Evolutionary conservation across 2,888 invertebrate species (phyloP).

Genomic region (Meteorus cinctellus): DNA sequence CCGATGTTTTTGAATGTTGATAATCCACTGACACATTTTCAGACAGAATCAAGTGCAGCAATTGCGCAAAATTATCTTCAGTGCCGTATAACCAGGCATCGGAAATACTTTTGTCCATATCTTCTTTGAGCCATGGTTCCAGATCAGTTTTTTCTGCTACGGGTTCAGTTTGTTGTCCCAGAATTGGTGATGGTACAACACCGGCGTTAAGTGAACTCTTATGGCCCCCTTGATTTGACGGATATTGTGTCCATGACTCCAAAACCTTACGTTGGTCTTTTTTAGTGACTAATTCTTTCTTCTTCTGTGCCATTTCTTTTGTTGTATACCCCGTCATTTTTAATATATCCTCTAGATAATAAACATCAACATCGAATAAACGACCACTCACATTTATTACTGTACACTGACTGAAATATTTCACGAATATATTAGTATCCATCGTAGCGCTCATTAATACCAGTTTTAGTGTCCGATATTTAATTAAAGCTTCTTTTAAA

Average conservation of each 20-base stretch:
- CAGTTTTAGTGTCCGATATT: slow-evolving; percentile 83
- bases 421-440: slow-evolving; percentile 86
- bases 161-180: slow-evolving; percentile 65
- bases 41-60: slow-evolving; percentile 85
- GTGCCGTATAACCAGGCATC: slow-evolving; percentile 77
- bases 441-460: slow-evolving; percentile 97
- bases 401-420: slow-evolving; percentile 88
- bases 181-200: slow-evolving; percentile 45
- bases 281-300: slow-evolving; percentile 67
- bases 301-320: slow-evolving; percentile 73
- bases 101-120: slow-evolving; percentile 81
- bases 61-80: slow-evolving; percentile 82
- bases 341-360: slow-evolving; percentile 88
- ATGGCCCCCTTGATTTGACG: slow-evolving; percentile 52
- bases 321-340: slow-evolving; percentile 77
- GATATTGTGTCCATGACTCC: slow-evolving; percentile 71
- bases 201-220: slow-evolving; percentile 25
- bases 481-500: slow-evolving; percentile 83
- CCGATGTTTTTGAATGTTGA: slow-evolving; percentile 79
- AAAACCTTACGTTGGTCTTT: slow-evolving; percentile 69
- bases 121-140: slow-evolving; percentile 75
- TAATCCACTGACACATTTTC: slow-evolving; percentile 86
- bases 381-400: slow-evolving; percentile 86
- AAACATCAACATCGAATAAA: slow-evolving; percentile 83
- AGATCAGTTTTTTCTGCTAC: slow-evolving; percentile 74